Conservation (phyloP, 30 jellyfish, hydroid and myxozoan genomes). For the Aurelia aurita region DNA sequence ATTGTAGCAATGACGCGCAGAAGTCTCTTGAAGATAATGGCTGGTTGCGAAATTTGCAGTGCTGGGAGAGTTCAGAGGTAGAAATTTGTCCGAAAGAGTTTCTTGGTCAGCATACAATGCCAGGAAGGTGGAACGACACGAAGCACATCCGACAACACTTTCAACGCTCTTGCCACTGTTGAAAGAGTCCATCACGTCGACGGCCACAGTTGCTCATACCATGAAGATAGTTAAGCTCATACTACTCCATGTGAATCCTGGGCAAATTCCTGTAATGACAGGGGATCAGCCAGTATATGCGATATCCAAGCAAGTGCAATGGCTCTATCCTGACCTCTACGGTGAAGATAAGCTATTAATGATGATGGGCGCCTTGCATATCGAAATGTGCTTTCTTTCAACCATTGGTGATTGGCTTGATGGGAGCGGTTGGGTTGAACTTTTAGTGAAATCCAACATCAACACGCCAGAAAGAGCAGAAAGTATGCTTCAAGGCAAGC, state of each 20-base stretch:
- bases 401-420: conserved; percentile 69
- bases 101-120: conserved; percentile 32
- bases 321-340: conserved; percentile 47
- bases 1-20: background rate
- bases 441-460: conserved; percentile 39
- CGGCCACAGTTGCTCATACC: background rate
- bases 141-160: conserved; percentile 17
- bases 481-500: conserved; percentile 13
- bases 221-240: background rate
- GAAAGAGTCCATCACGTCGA: background rate
- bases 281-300: background rate
- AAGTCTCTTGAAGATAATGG: background rate
- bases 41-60: conserved; percentile 4
- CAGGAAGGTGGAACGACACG: conserved; percentile 8
- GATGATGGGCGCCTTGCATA: conserved; percentile 81
- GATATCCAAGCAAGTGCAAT: conserved; percentile 25
- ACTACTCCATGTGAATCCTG: conserved; percentile 6
- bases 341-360: conserved; percentile 43
- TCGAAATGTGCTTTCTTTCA: conserved; percentile 44
- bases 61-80: conserved; percentile 2
- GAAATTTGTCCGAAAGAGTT: conserved; percentile 8
- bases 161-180: conserved; percentile 14
- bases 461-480: conserved; percentile 57
- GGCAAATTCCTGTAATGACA: conserved; percentile 12
- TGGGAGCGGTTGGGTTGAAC: conserved; percentile 71